Conservation (phyloP, 2,888 invertebrate species). For the Nomada lathburiana region DNA sequence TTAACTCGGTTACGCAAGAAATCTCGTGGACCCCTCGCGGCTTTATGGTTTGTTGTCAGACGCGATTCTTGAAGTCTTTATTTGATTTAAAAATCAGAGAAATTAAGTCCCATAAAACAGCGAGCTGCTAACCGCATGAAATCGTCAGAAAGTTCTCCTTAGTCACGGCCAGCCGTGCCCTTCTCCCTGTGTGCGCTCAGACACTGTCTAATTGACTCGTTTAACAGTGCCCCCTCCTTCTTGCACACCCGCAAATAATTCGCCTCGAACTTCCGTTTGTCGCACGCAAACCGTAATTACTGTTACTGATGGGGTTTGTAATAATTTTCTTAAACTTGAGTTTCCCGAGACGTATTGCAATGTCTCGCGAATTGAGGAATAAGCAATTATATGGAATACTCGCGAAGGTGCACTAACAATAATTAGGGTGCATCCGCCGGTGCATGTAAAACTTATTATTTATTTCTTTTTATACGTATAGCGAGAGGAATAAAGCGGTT, state of each 20-base stretch:
- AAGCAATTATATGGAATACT: no score
- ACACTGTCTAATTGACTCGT: slow-evolving; percentile 49
- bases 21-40: not conserved
- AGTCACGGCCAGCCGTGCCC: slow-evolving; percentile 14
- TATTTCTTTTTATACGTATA: no score
- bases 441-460: no score
- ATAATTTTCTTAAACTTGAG: no score
- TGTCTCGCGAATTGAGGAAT: no score
- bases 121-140: slow-evolving; percentile 30
- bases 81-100: slow-evolving; percentile 67
- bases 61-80: slow-evolving; percentile 15
- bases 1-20: not conserved
- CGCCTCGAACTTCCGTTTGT: slow-evolving; percentile 4
- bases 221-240: slow-evolving; percentile 20
- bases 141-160: slow-evolving; percentile 40
- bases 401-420: no score
- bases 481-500: no score
- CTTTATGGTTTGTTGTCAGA: slow-evolving; percentile 42
- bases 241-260: slow-evolving; percentile 21
- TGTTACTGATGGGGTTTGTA: not conserved
- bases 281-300: slow-evolving; percentile 14
- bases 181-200: slow-evolving; percentile 19
- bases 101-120: slow-evolving; percentile 55
- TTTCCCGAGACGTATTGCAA: no score
- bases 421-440: no score